Evolutionary conservation across 2,888 invertebrate species (phyloP).

Genomic region (Drosophila prolongata): DNA sequence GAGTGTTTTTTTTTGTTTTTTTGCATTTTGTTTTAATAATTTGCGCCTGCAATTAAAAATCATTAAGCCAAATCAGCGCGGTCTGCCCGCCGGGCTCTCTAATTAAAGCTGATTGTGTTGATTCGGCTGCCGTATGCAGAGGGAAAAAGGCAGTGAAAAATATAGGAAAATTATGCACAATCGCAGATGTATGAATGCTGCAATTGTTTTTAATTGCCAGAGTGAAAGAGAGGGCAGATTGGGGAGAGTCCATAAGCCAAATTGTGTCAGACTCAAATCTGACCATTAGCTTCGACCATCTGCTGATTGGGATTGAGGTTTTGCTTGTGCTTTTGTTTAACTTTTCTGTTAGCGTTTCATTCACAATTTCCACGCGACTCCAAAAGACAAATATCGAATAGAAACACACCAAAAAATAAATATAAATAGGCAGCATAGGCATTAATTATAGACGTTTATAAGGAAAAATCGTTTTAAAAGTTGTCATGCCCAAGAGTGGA

Average conservation of each 20-base stretch:
- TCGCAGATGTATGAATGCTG: conserved; percentile 42
- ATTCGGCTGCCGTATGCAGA: conserved; percentile 50
- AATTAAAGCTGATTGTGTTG: conserved; percentile 67
- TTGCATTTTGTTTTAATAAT: conserved; percentile 35
- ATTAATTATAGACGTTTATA: conserved; percentile 66
- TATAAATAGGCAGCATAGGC: conserved; percentile 46
- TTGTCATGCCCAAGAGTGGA: conserved; percentile 61
- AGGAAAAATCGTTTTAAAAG: conserved; percentile 66
- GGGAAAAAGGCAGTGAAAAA: conserved; percentile 20
- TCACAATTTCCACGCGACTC: conserved; percentile 45
- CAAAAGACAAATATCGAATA: conserved; percentile 16
- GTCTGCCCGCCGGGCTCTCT: conserved; percentile 59
- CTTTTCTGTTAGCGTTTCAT: conserved; percentile 49
- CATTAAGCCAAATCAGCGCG: conserved; percentile 69
- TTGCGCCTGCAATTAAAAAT: conserved; percentile 65
- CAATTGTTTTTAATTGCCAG: conserved; percentile 65
- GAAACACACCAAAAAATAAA: conserved; percentile 32
- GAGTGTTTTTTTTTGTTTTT: conserved; percentile 3
- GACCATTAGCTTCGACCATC: conserved; percentile 21
- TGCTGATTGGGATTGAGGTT: conserved; percentile 5
- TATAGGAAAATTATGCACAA: conserved; percentile 30
- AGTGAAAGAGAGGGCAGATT: conserved; percentile 8
- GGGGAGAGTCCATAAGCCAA: conserved; percentile 33
- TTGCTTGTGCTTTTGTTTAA: conserved; percentile 9
- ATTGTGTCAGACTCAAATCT: conserved; percentile 45